Evolutionary conservation across 2,113 vertebrate genomes (phyloP).

Genomic region (Eonycteris spelaea): DNA sequence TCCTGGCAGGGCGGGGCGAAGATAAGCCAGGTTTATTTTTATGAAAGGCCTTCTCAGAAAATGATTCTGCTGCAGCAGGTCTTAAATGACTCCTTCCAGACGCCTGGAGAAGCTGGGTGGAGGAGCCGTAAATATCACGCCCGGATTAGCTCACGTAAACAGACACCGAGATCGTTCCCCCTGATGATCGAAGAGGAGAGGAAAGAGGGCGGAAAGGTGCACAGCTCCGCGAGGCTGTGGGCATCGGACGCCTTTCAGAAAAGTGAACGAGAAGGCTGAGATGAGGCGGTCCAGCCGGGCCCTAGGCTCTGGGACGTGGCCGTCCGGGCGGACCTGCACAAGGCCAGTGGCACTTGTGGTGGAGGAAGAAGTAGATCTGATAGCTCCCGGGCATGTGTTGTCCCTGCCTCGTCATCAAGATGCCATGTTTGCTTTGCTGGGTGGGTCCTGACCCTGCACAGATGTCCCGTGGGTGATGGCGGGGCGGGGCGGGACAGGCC

Average conservation of each 20-base stretch:
- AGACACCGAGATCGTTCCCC: neutral
- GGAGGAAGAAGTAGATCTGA: fast-evolving
- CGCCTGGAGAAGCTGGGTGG: neutral
- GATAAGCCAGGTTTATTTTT: neutral
- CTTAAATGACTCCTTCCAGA: neutral
- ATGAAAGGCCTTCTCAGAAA: conserved; percentile 5
- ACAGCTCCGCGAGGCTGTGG: no score
- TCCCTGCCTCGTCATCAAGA: fast-evolving
- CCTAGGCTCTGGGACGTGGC: fast-evolving
- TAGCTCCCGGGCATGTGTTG: fast-evolving
- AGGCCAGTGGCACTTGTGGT: fast-evolving
- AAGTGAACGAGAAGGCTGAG: neutral
- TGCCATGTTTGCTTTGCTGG: neutral
- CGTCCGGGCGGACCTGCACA: fast-evolving
- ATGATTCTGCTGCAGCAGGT: neutral
- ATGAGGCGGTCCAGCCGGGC: fast-evolving
- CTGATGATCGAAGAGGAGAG: neutral
- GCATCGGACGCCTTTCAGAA: neutral
- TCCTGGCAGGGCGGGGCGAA: neutral
- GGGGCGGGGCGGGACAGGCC: no score
- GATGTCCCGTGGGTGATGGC: fast-evolving
- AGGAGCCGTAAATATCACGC: neutral
- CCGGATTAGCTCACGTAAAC: neutral
- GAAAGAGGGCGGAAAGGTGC: neutral
- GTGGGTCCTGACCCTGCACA: fast-evolving